Conservation (phyloP, 2,888 invertebrate genomes). For the Diploptera punctata region DNA sequence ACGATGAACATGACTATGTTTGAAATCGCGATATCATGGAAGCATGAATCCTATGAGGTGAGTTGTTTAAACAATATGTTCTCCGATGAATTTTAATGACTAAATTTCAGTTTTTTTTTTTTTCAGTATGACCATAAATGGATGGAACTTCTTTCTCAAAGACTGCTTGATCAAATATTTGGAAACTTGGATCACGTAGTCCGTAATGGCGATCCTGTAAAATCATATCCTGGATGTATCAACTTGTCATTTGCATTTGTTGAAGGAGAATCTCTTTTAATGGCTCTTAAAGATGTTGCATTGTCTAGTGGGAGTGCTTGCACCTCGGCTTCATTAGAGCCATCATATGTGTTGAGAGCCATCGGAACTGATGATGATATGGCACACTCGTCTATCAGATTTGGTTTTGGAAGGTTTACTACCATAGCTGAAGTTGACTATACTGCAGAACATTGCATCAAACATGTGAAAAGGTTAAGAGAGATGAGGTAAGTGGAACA, state of each 20-base stretch:
- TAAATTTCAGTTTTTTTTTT: neutral
- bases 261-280: slow-evolving; percentile 96
- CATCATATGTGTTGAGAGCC: slow-evolving; percentile 96
- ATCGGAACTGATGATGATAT: slow-evolving; percentile 98
- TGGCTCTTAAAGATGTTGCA: slow-evolving; percentile 98
- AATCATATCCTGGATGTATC: slow-evolving; percentile 93
- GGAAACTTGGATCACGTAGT: slow-evolving; percentile 83
- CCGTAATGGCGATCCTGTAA: slow-evolving; percentile 88
- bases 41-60: too few species aligned
- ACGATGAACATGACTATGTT: too few species aligned
- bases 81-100: too few species aligned
- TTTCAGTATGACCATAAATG: slow-evolving; percentile 81
- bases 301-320: slow-evolving; percentile 98
- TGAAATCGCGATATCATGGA: too few species aligned
- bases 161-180: slow-evolving; percentile 79
- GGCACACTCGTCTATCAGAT: slow-evolving; percentile 98
- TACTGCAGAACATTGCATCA: slow-evolving; percentile 89
- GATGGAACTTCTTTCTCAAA: slow-evolving; percentile 78
- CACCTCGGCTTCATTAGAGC: slow-evolving; percentile 97
- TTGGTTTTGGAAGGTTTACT: slow-evolving; percentile 97
- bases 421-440: slow-evolving; percentile 95
- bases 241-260: slow-evolving; percentile 98
- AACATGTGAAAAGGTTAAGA: slow-evolving; percentile 85
- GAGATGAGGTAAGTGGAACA: slow-evolving; percentile 91
- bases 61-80: too few species aligned